phyloP scores from a whole-genome alignment of 1,140 invertebrate genomes.

The Eufriesea mexicana region DNA sequence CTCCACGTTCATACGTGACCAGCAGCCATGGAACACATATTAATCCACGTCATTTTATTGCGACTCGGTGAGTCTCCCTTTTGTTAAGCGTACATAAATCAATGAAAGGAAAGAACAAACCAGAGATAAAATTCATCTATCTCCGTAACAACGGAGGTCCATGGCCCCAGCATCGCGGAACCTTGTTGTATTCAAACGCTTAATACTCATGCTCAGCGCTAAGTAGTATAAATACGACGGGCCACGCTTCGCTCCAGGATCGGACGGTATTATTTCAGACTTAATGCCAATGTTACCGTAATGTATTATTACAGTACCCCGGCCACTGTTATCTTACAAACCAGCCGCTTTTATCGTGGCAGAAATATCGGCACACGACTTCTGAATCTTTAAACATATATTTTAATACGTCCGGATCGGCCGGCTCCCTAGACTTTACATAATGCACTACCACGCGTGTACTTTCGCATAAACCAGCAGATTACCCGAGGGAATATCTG shows the following conservation, averaged over 20 bases:
- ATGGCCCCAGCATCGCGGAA: neutral
- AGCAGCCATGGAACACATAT: neutral
- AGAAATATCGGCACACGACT: conserved; percentile 24
- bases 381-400: conserved; percentile 23
- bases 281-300: conserved; percentile 18
- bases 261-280: conserved; percentile 17
- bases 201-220: conserved; percentile 2
- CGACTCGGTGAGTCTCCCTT: neutral
- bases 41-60: neutral
- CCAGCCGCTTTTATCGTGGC: neutral
- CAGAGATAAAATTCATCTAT: neutral
- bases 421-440: conserved; percentile 14
- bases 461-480: neutral
- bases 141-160: neutral
- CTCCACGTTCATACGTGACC: neutral
- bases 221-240: conserved; percentile 15
- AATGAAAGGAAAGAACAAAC: neutral
- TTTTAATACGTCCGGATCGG: conserved; percentile 15
- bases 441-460: neutral
- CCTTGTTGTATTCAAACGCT: conserved; percentile 2
- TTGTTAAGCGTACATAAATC: neutral
- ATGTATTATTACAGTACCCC: conserved; percentile 3
- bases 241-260: neutral
- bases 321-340: neutral
- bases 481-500: conserved; percentile 35